A percentile compares a stretch with the other conserved stretches of the same genome.
Conservation (phyloP, 2,888 invertebrate genomes). For the Mythimna impura region DNA sequence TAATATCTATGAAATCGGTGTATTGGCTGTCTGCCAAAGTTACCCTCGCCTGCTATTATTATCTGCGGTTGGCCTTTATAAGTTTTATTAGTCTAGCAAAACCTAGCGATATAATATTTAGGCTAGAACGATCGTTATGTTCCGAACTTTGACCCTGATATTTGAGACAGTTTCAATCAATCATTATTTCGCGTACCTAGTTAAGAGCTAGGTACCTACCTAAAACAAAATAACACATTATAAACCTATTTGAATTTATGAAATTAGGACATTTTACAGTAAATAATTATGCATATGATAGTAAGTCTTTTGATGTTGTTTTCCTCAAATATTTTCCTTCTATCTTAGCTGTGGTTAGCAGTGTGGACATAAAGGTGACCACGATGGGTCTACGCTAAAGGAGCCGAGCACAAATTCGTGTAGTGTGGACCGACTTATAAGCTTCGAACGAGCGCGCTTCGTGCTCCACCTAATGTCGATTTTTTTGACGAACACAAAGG, state of each 20-base stretch:
- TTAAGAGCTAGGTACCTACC: neutral
- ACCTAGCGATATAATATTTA: conserved; percentile 19
- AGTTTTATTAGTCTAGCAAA: conserved; percentile 33
- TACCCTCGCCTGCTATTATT: conserved; percentile 37
- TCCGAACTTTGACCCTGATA: conserved; percentile 18
- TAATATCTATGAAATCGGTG: conserved; percentile 28
- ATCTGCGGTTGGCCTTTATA: conserved; percentile 32
- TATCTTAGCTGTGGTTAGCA: neutral
- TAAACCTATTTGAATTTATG: neutral
- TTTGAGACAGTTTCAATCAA: conserved; percentile 14
- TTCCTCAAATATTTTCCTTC: conserved; percentile 2
- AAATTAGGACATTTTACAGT: neutral
- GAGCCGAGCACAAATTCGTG: no score
- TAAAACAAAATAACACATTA: neutral
- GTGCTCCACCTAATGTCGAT: no score
- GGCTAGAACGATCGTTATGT: conserved; percentile 19
- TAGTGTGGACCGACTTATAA: no score
- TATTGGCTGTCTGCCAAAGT: conserved; percentile 35
- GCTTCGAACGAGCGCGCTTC: no score
- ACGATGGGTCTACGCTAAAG: no score
- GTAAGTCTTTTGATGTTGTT: neutral
- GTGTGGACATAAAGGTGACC: neutral
- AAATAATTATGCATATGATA: neutral
- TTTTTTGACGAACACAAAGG: no score
- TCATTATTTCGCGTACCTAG: neutral